These are phyloP conservation scores for Acanthosepion pharaonis DNA, from an alignment of 2,888 invertebrate species.

Conservation along the genomic window DNA sequence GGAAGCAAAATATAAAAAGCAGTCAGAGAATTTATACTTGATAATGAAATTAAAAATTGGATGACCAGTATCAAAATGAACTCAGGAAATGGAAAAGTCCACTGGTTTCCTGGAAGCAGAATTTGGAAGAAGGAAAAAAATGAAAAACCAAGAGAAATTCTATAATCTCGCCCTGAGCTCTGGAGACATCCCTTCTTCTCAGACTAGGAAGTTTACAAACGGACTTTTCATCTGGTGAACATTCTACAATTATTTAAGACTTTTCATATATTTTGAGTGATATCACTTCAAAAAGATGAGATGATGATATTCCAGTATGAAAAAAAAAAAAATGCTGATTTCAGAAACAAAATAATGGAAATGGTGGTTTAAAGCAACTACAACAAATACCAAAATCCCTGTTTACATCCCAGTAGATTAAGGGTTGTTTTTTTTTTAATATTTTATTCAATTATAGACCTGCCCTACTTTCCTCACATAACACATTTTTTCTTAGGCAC, in stretches of 20 bases:
- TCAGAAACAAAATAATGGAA: background rate
- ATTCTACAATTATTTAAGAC: conserved; percentile 67
- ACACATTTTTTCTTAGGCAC: background rate
- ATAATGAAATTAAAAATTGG: too few relatives aligned
- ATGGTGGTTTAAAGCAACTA: background rate
- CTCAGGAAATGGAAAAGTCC: too few relatives aligned
- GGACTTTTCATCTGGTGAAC: conserved; percentile 59
- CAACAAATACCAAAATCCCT: background rate
- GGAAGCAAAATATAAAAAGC: too few relatives aligned
- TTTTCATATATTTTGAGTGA: conserved; percentile 37
- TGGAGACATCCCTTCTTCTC: conserved; percentile 54
- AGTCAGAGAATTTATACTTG: too few relatives aligned
- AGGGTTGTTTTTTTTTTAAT: too few relatives aligned
- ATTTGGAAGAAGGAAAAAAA: conserved; percentile 94
- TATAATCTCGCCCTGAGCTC: conserved; percentile 71
- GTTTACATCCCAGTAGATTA: background rate
- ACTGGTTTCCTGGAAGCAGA: conserved; percentile 77
- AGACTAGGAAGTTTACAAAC: conserved; percentile 58
- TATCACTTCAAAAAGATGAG: background rate
- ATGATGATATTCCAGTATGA: conserved; percentile 24
- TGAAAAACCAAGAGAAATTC: conserved; percentile 88
- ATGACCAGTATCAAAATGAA: too few relatives aligned
- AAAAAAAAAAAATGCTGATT: background rate
- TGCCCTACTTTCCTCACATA: background rate
- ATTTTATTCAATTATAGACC: background rate